These are phyloP conservation scores for Champsocephalus gunnari DNA, from an alignment of 2,797 vertebrate genomes.

Conservation along the genomic window DNA sequence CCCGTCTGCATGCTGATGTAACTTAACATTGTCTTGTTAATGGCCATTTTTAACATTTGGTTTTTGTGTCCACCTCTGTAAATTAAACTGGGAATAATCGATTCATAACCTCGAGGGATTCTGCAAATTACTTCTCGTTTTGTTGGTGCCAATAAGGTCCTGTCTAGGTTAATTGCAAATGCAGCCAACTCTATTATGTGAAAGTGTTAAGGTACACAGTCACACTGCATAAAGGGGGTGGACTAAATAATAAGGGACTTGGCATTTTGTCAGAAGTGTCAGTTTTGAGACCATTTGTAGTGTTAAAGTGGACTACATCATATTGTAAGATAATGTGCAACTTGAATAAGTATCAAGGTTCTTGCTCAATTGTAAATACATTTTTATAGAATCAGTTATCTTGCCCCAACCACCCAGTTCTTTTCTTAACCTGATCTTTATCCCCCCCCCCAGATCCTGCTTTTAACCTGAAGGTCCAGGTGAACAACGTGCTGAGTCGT, in stretches of 20 bases:
- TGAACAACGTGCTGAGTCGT: conserved; percentile 86
- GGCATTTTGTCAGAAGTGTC: neutral
- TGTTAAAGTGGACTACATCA: neutral
- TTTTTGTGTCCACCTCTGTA: conserved; percentile 15
- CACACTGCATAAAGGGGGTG: neutral
- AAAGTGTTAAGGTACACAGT: neutral
- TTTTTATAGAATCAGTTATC: neutral
- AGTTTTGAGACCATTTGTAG: neutral
- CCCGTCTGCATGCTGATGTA: conserved; percentile 23
- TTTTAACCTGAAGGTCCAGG: conserved; percentile 90
- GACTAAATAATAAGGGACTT: neutral
- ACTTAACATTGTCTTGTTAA: conserved; percentile 25
- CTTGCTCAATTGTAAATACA: neutral
- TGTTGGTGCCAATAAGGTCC: conserved; percentile 27
- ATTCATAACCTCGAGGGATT: conserved; percentile 27
- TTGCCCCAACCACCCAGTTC: neutral
- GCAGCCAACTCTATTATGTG: conserved; percentile 9
- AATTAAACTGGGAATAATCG: conserved; percentile 36
- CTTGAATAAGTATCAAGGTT: neutral
- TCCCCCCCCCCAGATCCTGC: conserved; percentile 73
- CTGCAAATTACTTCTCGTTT: conserved; percentile 34
- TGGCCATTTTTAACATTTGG: conserved; percentile 7
- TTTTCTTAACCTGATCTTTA: neutral
- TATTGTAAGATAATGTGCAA: neutral
- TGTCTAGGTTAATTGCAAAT: conserved; percentile 35